Percentiles rank a stretch among this genome's conserved stretches.
These are phyloP conservation scores for Trichogramma pretiosum DNA, from an alignment of 1,140 invertebrate species.

Conservation along the genomic window DNA sequence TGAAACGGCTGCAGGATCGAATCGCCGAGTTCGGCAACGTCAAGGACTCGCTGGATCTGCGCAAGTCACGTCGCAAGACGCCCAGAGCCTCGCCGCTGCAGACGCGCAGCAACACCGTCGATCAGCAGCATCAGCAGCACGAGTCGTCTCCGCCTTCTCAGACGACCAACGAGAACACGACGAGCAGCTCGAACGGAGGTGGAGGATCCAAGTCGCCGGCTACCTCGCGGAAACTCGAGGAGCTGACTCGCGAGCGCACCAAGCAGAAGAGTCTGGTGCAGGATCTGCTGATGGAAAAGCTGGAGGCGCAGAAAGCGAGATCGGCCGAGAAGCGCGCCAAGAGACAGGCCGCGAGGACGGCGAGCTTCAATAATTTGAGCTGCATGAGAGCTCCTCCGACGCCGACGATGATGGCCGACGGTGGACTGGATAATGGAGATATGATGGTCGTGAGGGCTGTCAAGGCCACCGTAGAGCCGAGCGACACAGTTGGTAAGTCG, in stretches of 20 bases:
- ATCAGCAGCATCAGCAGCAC: slow-evolving; percentile 25
- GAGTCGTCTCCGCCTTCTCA: slow-evolving; percentile 44
- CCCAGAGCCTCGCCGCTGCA: slow-evolving; percentile 45
- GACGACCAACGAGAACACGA: slow-evolving; percentile 28
- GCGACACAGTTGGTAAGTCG: too few relatives aligned
- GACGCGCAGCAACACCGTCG: background rate
- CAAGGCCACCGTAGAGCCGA: too few relatives aligned
- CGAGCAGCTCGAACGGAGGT: slow-evolving; percentile 12
- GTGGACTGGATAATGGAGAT: too few relatives aligned
- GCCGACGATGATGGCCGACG: background rate
- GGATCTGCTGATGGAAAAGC: slow-evolving; percentile 69
- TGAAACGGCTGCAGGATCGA: slow-evolving; percentile 58
- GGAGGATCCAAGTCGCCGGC: slow-evolving; percentile 41
- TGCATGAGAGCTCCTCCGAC: slow-evolving; percentile 4
- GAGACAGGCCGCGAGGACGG: slow-evolving; percentile 34
- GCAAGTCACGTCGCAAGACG: slow-evolving; percentile 56
- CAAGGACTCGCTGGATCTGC: slow-evolving; percentile 60
- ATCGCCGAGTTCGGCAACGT: slow-evolving; percentile 64
- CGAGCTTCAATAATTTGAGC: too few relatives aligned
- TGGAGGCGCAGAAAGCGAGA: slow-evolving; percentile 58
- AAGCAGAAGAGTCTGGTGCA: slow-evolving; percentile 65
- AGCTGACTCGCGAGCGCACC: slow-evolving; percentile 56
- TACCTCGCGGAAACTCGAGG: slow-evolving; percentile 52
- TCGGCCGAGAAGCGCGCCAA: slow-evolving; percentile 51
- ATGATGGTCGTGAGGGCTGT: too few relatives aligned